Conservation (phyloP, 2,797 vertebrate species). For the Enteromius argenteus region DNA sequence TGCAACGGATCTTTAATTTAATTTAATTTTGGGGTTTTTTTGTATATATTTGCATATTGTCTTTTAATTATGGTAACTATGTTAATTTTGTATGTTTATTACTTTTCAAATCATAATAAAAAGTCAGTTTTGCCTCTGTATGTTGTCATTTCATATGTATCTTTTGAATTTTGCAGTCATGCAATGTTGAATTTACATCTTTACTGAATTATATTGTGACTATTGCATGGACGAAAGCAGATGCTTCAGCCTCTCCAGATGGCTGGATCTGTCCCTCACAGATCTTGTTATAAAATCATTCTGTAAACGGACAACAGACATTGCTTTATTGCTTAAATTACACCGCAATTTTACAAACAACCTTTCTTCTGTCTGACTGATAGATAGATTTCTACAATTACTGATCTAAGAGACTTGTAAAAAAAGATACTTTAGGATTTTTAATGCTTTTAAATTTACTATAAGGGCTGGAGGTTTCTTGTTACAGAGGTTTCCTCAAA, state of each 20-base stretch:
- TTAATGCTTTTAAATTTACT: neutral
- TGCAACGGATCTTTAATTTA: neutral
- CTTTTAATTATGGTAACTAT: neutral
- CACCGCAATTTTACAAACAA: neutral
- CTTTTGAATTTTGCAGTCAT: too few relatives aligned
- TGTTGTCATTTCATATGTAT: neutral
- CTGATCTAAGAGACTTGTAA: neutral
- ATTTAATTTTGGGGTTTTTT: too few relatives aligned
- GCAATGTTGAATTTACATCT: neutral
- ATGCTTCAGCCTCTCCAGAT: slow-evolving; percentile 10
- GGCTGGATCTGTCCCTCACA: slow-evolving; percentile 20
- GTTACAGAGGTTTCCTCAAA: neutral
- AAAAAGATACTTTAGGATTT: neutral
- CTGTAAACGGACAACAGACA: neutral
- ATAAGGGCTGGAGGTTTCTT: neutral
- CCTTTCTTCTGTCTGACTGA: neutral
- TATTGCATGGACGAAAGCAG: slow-evolving; percentile 16
- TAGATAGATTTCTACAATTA: neutral
- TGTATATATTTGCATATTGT: neutral
- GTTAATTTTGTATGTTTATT: neutral
- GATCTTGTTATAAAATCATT: slow-evolving; percentile 21
- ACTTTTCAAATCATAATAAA: neutral
- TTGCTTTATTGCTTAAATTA: slow-evolving; percentile 1
- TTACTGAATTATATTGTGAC: neutral
- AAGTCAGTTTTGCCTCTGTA: neutral